phyloP scores from a whole-genome alignment of 2,888 invertebrate genomes.

The Neoitamus cyanurus region DNA sequence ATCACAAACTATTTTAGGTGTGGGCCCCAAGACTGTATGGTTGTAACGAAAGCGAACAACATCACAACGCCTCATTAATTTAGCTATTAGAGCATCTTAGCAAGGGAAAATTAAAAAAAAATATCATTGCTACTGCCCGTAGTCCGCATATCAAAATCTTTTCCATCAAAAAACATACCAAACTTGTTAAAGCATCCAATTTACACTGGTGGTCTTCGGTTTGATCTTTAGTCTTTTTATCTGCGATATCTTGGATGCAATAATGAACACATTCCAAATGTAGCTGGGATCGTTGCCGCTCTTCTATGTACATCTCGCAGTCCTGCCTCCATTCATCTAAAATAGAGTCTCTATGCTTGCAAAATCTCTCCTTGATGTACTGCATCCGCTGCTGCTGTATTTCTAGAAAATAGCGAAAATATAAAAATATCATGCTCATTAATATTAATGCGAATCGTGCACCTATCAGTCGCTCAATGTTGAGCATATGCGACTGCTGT shows the following conservation, averaged over 20 bases:
- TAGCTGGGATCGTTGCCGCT: slow-evolving; percentile 70
- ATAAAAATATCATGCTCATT: background rate
- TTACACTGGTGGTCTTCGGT: slow-evolving; percentile 67
- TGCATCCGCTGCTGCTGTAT: slow-evolving; percentile 71
- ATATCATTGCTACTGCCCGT: too few relatives aligned
- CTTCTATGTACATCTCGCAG: slow-evolving; percentile 68
- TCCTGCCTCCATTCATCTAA: slow-evolving; percentile 70
- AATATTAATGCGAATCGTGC: slow-evolving; percentile 55
- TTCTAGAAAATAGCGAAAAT: slow-evolving; percentile 63
- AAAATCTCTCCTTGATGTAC: slow-evolving; percentile 70
- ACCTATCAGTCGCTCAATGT: slow-evolving; percentile 77
- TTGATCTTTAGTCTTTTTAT: slow-evolving; percentile 61
- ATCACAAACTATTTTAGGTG: too few relatives aligned
- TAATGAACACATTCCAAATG: slow-evolving; percentile 71
- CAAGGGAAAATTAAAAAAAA: too few relatives aligned
- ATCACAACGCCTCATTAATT: too few relatives aligned
- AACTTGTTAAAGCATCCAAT: slow-evolving; percentile 68
- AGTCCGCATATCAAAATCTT: too few relatives aligned
- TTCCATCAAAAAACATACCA: slow-evolving; percentile 64
- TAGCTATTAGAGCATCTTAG: too few relatives aligned
- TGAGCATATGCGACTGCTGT: slow-evolving; percentile 78
- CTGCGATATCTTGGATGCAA: slow-evolving; percentile 68
- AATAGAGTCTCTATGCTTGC: slow-evolving; percentile 69
- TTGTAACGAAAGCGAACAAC: too few relatives aligned
- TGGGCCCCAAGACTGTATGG: too few relatives aligned